Evolutionary conservation across 2,113 vertebrate genomes (phyloP), one percentile per base, ranked within the genome.

Genomic region (Rhodinocichla rosea): DNA sequence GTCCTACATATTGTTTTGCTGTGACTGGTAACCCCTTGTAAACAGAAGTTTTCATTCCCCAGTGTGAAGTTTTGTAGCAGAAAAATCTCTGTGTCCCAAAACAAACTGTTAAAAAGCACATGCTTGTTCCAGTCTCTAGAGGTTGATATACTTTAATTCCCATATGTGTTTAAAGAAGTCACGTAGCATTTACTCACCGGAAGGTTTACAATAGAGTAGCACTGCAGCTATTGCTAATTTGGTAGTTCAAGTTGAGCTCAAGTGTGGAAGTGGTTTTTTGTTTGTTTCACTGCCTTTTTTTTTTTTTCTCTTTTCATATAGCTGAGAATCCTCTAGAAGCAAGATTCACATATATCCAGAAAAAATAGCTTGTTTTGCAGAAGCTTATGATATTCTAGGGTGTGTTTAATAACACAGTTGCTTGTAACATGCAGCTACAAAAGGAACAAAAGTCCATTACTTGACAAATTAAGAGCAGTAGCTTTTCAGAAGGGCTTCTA

Each of bases 261-360:
- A 80, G 33, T 50, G 56, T 94, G 83, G 73, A 95, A 88, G 90
- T 94, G 87, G 26, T 71, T 92, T 83, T 90, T 62, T 85, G 71
- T 83, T 89, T 91, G 23, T 89, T 57, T 89, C 32, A 0, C 21
- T 87, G 40, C 15, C 18, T 64, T 71, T 49, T 33, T 62, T 27
- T 42, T 35, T 20, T 60, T 82, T 55, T 9, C 33, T 27, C 15
- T 33, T 32, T 60, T 6, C 8, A 39, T 11, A 28, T 28, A 62
- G 23, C 28, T 79, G 63, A 88, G 93, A 92, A 55, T 82, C 49
- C 16, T 82, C 62, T 79, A 78, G 39, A 60, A 79, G 28, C 19
- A 84, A 77, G 64, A 62, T 39, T 85, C 53, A 53, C 11, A 62
- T 23, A 35, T 16, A 47, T 44, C 8, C 33, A 76, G 40, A 92